Conservation (phyloP, 2,888 invertebrate genomes). For the Chironomus riparius region DNA sequence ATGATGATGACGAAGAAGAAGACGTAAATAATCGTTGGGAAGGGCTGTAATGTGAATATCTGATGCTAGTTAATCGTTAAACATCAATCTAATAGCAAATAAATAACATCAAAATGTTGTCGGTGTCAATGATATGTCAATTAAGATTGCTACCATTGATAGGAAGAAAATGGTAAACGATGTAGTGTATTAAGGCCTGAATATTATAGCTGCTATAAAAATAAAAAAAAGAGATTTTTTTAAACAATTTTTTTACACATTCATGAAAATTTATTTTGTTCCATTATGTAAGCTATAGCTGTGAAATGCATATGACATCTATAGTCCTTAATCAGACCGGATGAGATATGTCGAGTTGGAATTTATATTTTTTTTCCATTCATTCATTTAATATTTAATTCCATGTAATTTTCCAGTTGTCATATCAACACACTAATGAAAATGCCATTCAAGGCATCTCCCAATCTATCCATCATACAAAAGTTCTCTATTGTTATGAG, state of each 20-base stretch:
- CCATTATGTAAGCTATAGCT: too few species aligned
- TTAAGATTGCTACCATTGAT: background rate
- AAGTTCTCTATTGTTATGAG: too few species aligned
- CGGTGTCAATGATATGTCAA: constrained; percentile 26
- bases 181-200: background rate
- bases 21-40: background rate
- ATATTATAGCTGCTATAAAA: background rate
- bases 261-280: too few species aligned
- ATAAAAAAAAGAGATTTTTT: too few species aligned
- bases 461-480: too few species aligned
- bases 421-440: constrained; percentile 24
- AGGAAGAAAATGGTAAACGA: background rate
- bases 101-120: constrained; percentile 23
- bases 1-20: too few species aligned
- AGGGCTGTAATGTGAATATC: constrained; percentile 12
- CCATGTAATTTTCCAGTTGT: background rate
- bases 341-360: background rate
- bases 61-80: constrained; percentile 13
- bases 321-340: constrained; percentile 8
- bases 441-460: constrained; percentile 7
- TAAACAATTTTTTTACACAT: too few species aligned
- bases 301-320: constrained; percentile 12
- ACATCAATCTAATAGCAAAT: constrained; percentile 22
- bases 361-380: background rate
- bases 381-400: background rate